Percentiles rank a stretch among this genome's conserved stretches.
Evolutionary conservation across 1,140 invertebrate genomes (phyloP).

Genomic region (Trinorchestia longiramus): DNA sequence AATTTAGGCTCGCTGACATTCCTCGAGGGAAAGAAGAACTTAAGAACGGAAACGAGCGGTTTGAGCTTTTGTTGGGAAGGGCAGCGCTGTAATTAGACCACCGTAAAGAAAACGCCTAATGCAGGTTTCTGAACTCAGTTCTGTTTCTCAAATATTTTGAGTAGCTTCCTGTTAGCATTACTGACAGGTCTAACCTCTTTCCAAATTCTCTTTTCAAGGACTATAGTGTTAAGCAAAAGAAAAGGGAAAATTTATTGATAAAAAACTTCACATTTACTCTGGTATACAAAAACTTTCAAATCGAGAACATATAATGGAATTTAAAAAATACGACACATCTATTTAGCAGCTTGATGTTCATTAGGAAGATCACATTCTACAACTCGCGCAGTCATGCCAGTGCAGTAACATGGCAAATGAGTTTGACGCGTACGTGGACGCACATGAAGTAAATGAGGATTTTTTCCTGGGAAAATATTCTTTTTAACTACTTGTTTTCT

Average conservation of each 20-base stretch:
- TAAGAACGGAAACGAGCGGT: neutral
- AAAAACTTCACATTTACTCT: too few relatives aligned
- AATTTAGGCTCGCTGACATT: neutral
- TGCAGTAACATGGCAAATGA: neutral
- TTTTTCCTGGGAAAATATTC: too few relatives aligned
- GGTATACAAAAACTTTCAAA: too few relatives aligned
- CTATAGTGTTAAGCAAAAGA: neutral
- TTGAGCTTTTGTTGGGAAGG: neutral
- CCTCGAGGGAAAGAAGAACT: neutral
- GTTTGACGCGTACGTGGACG: too few relatives aligned
- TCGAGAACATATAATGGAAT: too few relatives aligned
- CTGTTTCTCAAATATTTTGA: neutral
- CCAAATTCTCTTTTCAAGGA: neutral
- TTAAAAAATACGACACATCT: neutral
- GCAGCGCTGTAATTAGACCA: neutral
- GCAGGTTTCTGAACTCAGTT: neutral
- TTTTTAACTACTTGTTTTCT: too few relatives aligned
- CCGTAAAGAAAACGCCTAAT: neutral
- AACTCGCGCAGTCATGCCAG: too few relatives aligned
- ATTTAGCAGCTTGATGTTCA: neutral
- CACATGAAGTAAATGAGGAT: too few relatives aligned
- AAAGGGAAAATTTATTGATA: too few relatives aligned
- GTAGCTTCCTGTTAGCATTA: neutral
- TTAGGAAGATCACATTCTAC: neutral
- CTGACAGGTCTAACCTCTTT: neutral